Percentiles rank a stretch among this genome's conserved stretches.
Conservation (phyloP, 2,888 invertebrate genomes). For the Apamea anceps region DNA sequence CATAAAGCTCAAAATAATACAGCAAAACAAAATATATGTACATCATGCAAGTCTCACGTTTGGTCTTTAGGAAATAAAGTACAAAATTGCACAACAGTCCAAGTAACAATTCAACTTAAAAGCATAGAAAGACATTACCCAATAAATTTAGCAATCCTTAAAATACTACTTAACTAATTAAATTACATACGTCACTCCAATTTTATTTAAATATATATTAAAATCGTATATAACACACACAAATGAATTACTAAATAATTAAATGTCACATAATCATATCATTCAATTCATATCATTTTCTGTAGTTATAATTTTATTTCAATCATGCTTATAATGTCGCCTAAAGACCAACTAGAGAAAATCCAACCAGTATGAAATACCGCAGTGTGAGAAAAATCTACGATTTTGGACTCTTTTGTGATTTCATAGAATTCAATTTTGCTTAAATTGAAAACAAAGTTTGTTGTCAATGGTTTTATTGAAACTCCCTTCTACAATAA, state of each 20-base stretch:
- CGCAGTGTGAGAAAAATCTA: slow-evolving; percentile 86
- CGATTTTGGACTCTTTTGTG: slow-evolving; percentile 74
- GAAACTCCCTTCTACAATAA: slow-evolving; percentile 78
- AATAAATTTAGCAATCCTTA: slow-evolving; percentile 90
- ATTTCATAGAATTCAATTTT: slow-evolving; percentile 87
- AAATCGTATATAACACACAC: slow-evolving; percentile 63
- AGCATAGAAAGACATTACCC: slow-evolving; percentile 84
- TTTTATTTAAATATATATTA: slow-evolving; percentile 65
- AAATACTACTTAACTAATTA: slow-evolving; percentile 81
- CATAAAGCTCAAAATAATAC: slow-evolving; percentile 80
- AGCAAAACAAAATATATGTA: slow-evolving; percentile 82
- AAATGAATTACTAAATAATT: slow-evolving; percentile 60
- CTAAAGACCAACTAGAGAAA: slow-evolving; percentile 89
- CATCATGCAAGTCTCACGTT: slow-evolving; percentile 89
- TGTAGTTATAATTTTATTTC: slow-evolving; percentile 47
- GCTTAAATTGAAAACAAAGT: slow-evolving; percentile 85
- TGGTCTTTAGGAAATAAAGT: slow-evolving; percentile 89
- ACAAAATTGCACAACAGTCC: slow-evolving; percentile 73
- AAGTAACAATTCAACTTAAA: slow-evolving; percentile 73
- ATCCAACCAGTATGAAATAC: slow-evolving; percentile 70
- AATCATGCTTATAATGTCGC: slow-evolving; percentile 79
- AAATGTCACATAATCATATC: slow-evolving; percentile 53
- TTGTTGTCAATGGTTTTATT: slow-evolving; percentile 77
- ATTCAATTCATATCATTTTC: slow-evolving; percentile 41
- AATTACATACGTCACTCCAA: slow-evolving; percentile 82